Conservation (phyloP, 64 coral and sea anemone genomes). For the Astreopora myriophthalma region DNA sequence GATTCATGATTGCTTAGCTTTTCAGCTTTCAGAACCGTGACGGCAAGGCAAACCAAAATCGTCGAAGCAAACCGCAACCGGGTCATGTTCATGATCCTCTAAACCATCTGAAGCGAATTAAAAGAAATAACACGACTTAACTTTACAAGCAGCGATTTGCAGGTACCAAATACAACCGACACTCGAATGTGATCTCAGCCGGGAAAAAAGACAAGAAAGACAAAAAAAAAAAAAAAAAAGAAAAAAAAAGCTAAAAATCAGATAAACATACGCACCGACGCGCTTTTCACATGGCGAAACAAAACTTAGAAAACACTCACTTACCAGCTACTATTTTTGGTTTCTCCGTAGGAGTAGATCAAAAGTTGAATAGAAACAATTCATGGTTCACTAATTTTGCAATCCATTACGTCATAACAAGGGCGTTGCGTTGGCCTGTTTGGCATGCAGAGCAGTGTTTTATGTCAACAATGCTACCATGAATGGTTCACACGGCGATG, state of each 20-base stretch:
- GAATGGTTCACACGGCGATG: neutral
- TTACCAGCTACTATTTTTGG: neutral
- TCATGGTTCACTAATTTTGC: neutral
- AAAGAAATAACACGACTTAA: neutral
- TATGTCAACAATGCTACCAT: neutral
- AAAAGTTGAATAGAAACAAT: neutral
- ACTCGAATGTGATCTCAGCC: neutral
- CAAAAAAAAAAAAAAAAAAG: neutral
- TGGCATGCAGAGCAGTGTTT: neutral
- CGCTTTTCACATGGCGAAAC: neutral
- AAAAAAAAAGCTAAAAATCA: neutral
- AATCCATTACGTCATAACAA: neutral
- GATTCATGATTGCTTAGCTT: constrained; percentile 28
- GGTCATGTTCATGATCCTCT: neutral
- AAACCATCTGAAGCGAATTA: constrained; percentile 34
- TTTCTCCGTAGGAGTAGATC: neutral
- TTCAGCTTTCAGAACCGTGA: constrained; percentile 22
- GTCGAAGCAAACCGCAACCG: constrained; percentile 43
- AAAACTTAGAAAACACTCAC: neutral
- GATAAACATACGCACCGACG: neutral
- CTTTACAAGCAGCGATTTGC: neutral
- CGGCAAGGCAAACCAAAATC: constrained; percentile 26
- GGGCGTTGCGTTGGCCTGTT: neutral
- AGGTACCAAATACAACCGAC: constrained; percentile 1
- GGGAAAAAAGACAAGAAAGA: neutral